These are phyloP conservation scores for Lathronympha strigana DNA, from an alignment of 2,888 invertebrate species.

Conservation along the genomic window DNA sequence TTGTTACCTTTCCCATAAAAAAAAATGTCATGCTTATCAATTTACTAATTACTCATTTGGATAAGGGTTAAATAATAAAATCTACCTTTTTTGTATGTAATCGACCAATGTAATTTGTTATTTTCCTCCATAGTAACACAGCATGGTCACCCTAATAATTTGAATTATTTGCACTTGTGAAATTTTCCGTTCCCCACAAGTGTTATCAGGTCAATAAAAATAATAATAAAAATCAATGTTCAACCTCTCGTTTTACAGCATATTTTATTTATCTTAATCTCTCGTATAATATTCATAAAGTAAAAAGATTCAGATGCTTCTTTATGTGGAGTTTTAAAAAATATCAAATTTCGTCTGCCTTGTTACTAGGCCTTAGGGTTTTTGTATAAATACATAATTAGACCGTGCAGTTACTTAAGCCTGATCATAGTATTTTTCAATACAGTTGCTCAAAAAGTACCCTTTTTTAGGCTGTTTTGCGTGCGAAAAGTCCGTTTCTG, in stretches of 20 bases:
- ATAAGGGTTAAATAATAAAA: too few relatives aligned
- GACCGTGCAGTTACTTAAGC: too few relatives aligned
- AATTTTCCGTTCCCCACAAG: slow-evolving; percentile 33
- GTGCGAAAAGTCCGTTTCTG: too few relatives aligned
- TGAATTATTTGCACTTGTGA: slow-evolving; percentile 42
- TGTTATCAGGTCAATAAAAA: slow-evolving; percentile 40
- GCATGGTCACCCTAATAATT: slow-evolving; percentile 22
- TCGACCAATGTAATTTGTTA: too few relatives aligned
- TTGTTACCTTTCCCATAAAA: too few relatives aligned
- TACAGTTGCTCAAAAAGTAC: too few relatives aligned
- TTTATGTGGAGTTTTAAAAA: neutral
- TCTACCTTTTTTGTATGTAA: too few relatives aligned
- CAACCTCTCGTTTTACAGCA: slow-evolving; percentile 28
- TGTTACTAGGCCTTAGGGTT: neutral
- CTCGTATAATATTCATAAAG: slow-evolving; percentile 20
- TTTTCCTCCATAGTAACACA: neutral
- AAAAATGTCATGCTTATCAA: too few relatives aligned
- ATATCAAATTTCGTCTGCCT: neutral
- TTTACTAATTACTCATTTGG: too few relatives aligned
- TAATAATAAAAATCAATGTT: slow-evolving; percentile 40
- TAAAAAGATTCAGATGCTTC: slow-evolving; percentile 1
- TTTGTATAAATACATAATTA: neutral
- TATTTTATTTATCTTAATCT: slow-evolving; percentile 26
- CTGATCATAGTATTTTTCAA: too few relatives aligned
- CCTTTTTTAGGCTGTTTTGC: too few relatives aligned